Evolutionary conservation across 2,113 vertebrate species (phyloP).

Genomic region (Hyaena hyaena): DNA sequence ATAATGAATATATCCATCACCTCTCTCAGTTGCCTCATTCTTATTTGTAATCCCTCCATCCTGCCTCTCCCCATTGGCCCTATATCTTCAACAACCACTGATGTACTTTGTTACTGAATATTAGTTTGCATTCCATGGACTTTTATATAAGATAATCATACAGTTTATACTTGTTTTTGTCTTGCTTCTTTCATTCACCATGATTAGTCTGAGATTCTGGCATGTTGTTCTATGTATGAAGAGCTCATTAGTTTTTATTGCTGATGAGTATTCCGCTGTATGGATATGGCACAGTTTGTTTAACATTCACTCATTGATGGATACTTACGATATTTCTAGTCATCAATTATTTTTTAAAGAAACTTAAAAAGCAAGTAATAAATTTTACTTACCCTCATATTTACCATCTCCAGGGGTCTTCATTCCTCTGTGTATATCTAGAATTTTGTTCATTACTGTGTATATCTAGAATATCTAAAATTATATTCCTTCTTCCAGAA

Average conservation of each 20-base stretch:
- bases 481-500: background rate
- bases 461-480: background rate
- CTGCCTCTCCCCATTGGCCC: background rate
- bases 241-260: background rate
- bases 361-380: background rate
- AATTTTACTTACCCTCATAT: background rate
- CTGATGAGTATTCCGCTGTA: background rate
- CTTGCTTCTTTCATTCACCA: background rate
- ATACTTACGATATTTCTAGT: background rate
- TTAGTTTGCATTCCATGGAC: background rate
- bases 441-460: background rate
- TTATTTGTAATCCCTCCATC: background rate
- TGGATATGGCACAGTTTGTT: background rate
- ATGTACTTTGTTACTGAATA: background rate
- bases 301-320: background rate
- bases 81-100: background rate
- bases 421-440: background rate
- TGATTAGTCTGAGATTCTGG: background rate
- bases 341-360: background rate
- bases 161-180: background rate
- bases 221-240: background rate
- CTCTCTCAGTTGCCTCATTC: background rate
- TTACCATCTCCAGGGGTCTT: background rate
- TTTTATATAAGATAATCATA: background rate
- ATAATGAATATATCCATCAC: background rate